A percentile compares a stretch with the other conserved stretches of the same genome.
phyloP scores from a whole-genome alignment of 2,797 vertebrate genomes.

The Microctenopoma stevenorrisi region DNA sequence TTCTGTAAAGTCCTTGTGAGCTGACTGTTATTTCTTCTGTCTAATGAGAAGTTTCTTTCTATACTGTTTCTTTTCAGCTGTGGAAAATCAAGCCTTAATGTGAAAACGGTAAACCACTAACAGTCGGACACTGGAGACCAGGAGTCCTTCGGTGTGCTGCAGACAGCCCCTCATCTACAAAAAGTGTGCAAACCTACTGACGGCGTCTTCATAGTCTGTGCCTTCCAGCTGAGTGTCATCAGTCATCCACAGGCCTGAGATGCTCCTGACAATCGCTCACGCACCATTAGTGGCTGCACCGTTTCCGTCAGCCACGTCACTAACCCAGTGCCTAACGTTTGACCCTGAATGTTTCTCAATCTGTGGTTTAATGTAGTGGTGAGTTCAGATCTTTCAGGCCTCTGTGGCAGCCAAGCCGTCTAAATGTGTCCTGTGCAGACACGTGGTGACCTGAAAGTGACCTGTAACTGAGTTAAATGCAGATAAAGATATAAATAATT shows the following conservation, averaged over 20 bases:
- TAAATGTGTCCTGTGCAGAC: slow-evolving; percentile 32
- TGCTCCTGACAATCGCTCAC: slow-evolving; percentile 54
- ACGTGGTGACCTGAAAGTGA: slow-evolving; percentile 10
- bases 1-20: background rate
- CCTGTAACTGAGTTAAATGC: slow-evolving; percentile 23
- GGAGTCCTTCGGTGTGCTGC: slow-evolving; percentile 17
- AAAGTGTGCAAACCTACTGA: slow-evolving; percentile 82
- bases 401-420: slow-evolving; percentile 23
- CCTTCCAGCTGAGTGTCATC: slow-evolving; percentile 47
- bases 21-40: background rate
- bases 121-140: slow-evolving; percentile 58
- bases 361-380: slow-evolving; percentile 37
- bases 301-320: slow-evolving; percentile 31
- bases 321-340: slow-evolving; percentile 55
- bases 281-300: slow-evolving; percentile 13
- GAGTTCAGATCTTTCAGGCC: slow-evolving; percentile 19
- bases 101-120: slow-evolving; percentile 60
- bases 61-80: slow-evolving; percentile 80
- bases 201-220: slow-evolving; percentile 49
- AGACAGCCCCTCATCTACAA: slow-evolving; percentile 23
- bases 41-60: slow-evolving; percentile 7
- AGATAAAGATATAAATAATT: slow-evolving; percentile 18
- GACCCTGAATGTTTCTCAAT: slow-evolving; percentile 57
- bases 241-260: slow-evolving; percentile 46
- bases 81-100: slow-evolving; percentile 97